Percentiles rank a stretch among this genome's conserved stretches.
phyloP scores from a whole-genome alignment of 2,888 invertebrate species.

The Dasypolia templi region DNA sequence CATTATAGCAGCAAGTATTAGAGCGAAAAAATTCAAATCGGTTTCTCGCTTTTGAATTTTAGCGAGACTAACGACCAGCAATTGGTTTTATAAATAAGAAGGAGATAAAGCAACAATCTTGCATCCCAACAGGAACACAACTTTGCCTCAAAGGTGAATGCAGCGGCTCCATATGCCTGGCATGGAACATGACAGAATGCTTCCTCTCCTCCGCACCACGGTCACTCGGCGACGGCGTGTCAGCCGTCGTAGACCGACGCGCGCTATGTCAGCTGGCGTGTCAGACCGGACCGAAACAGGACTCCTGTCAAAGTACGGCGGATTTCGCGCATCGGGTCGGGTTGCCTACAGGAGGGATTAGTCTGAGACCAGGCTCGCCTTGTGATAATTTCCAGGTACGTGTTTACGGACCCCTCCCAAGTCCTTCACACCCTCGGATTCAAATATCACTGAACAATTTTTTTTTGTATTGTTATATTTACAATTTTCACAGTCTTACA shows the following conservation, averaged over 20 bases:
- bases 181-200: constrained; percentile 98
- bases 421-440: too few relatives aligned
- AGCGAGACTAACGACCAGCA: too few relatives aligned
- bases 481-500: too few relatives aligned
- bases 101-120: not conserved
- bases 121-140: constrained; percentile 89
- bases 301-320: constrained; percentile 96
- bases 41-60: too few relatives aligned
- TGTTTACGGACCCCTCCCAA: too few relatives aligned
- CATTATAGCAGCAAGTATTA: too few relatives aligned
- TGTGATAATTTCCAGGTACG: constrained; percentile 98
- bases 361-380: constrained; percentile 98
- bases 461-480: too few relatives aligned
- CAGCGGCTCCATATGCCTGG: constrained; percentile 98
- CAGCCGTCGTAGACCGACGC: constrained; percentile 93
- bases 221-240: constrained; percentile 87
- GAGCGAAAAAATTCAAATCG: too few relatives aligned
- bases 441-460: too few relatives aligned
- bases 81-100: too few relatives aligned
- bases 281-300: constrained; percentile 94
- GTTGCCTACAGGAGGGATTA: constrained; percentile 95
- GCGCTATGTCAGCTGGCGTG: constrained; percentile 99
- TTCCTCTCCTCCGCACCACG: constrained; percentile 95
- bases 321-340: constrained; percentile 94
- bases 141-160: constrained; percentile 97